Percentiles rank a stretch among this genome's conserved stretches.
phyloP scores from a whole-genome alignment of 2,113 vertebrate genomes.

The Plecturocebus donacophilus region DNA sequence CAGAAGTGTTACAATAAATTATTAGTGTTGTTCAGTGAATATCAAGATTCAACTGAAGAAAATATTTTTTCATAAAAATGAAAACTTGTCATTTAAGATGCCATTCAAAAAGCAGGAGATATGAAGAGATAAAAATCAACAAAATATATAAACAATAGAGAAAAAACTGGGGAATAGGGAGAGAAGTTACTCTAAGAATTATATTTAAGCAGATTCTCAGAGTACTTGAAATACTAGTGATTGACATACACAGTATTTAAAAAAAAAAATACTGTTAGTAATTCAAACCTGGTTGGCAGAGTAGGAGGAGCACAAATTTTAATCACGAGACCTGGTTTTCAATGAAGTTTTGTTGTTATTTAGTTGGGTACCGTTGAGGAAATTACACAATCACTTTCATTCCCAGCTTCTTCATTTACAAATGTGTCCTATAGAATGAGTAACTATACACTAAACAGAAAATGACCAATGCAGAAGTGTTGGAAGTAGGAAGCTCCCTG shows the following conservation, averaged over 20 bases:
- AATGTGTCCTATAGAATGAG: neutral
- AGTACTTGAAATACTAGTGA: neutral
- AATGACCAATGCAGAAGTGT: neutral
- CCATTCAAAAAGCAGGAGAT: neutral
- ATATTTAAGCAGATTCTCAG: neutral
- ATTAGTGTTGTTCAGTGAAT: neutral
- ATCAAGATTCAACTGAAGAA: neutral
- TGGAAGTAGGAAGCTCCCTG: neutral
- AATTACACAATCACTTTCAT: neutral
- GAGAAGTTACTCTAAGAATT: neutral
- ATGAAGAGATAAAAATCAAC: neutral
- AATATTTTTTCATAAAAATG: neutral
- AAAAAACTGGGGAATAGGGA: neutral
- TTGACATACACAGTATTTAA: neutral
- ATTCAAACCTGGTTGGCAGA: neutral
- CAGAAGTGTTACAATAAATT: neutral
- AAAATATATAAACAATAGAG: neutral
- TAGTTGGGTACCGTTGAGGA: neutral
- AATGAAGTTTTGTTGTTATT: neutral
- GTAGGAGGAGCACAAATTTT: neutral
- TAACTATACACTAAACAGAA: neutral
- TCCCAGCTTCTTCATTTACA: neutral
- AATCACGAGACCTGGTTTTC: neutral
- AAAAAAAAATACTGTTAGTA: neutral
- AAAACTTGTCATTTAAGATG: neutral